These are phyloP conservation scores for Sebastiscus tertius DNA, from an alignment of 2,797 vertebrate genomes.

Conservation along the genomic window DNA sequence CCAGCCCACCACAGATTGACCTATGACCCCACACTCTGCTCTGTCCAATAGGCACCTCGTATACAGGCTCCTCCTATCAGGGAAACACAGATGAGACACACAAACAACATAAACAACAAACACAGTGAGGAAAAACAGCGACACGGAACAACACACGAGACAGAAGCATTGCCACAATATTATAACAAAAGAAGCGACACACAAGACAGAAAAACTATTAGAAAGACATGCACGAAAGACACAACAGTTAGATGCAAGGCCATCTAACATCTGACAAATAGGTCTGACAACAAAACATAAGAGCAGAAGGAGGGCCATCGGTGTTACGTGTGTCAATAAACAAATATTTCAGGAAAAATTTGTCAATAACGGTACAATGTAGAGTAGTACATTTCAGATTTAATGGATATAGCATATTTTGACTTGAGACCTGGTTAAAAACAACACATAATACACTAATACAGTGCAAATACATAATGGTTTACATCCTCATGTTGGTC, in stretches of 20 bases:
- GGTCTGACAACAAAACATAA: background rate
- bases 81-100: constrained; percentile 73
- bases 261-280: constrained; percentile 27
- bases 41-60: constrained; percentile 81
- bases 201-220: background rate
- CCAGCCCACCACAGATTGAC: constrained; percentile 30
- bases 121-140: constrained; percentile 41
- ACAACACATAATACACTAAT: background rate
- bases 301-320: background rate
- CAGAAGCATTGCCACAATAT: constrained; percentile 12
- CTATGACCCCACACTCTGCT: constrained; percentile 59
- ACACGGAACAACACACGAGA: constrained; percentile 27
- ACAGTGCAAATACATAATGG: background rate
- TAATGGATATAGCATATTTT: background rate
- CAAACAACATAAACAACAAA: constrained; percentile 60
- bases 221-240: constrained; percentile 21
- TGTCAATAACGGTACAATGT: background rate
- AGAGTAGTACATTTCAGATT: background rate
- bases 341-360: background rate
- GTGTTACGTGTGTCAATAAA: background rate
- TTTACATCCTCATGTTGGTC: background rate
- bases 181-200: background rate
- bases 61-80: constrained; percentile 84
- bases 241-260: constrained; percentile 14
- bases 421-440: background rate